Base-by-base conservation (phyloP, 2,888 invertebrate genomes). In the Pristionchus exspectatus region DNA sequence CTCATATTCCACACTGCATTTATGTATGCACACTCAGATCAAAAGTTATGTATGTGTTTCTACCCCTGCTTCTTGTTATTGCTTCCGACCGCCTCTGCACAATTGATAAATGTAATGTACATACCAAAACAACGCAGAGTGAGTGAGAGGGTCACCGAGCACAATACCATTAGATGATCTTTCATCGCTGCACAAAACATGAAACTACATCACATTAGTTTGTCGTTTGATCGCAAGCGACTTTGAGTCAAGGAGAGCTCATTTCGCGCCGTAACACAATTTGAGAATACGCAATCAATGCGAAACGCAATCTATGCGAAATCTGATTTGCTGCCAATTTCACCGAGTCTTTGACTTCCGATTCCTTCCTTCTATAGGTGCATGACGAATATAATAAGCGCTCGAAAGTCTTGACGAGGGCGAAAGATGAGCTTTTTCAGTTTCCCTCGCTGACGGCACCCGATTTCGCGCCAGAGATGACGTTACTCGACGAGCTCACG, bases 71-170 rank as follows among this genome's bases (percentile, higher is more conserved):
- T 14, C 69, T 74, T 74, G 38, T 38, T 74, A 74, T 74, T 69
- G 38, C 74, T 74, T 38, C n/a, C n/a, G 0, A 21, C 63, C 24
- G 63, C 63, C 63, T 63, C 63, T 63, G 74, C 74, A 74, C 74
- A 74, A 38, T 44, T 74, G 74, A 74, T 74, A 74, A 74, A 74
- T 74, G 74, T 74, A 38, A 74, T 33, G 74, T 38, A 38, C 74
- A 74, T 33, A 38, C 33, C 30, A 30, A 69, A 14, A 38, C 16
- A 38, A 74, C 74, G 74, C 38, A 33, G 74, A 74, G 74, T 74
- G 74, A 74, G 63, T n/a, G 59, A 63, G 24, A 14, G 63, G 18
- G 14, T 50, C n/a, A 50, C 44, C 59, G 24, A 63, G 63, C 33
- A 33, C 69, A 30, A 14, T 33, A 33, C 12, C 30, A 7, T 30